Conservation (phyloP, 1,140 invertebrate genomes). For the Geopemphigus sp. region DNA sequence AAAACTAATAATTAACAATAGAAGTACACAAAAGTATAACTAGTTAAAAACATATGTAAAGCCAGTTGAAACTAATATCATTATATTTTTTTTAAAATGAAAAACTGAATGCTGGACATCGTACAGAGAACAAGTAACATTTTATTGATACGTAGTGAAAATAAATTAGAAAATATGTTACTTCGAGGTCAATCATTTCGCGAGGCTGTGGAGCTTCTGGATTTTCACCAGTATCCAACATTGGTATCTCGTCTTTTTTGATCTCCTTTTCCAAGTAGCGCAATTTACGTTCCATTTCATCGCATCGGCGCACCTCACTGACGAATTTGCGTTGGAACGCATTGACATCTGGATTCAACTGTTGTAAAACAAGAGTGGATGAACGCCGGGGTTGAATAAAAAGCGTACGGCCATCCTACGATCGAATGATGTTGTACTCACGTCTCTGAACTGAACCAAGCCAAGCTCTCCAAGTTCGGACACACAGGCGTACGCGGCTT, state of each 20-base stretch:
- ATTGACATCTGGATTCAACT: slow-evolving; percentile 92
- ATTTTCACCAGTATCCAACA: slow-evolving; percentile 95
- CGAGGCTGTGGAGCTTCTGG: slow-evolving; percentile 96
- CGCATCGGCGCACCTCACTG: slow-evolving; percentile 89
- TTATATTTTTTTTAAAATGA: no score
- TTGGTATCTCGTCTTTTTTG: slow-evolving; percentile 93
- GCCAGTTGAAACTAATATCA: no score
- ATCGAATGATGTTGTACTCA: no score
- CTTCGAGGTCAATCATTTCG: slow-evolving; percentile 99
- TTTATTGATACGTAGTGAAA: no score
- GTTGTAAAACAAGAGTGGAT: slow-evolving; percentile 15
- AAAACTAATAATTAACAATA: no score
- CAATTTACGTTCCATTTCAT: slow-evolving; percentile 94
- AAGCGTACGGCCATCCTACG: no score
- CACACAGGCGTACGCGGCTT: slow-evolving; percentile 90
- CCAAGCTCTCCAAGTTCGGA: slow-evolving; percentile 89
- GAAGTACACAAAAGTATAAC: no score
- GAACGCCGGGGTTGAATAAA: no score
- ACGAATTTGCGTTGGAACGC: slow-evolving; percentile 95
- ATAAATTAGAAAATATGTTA: slow-evolving; percentile 55
- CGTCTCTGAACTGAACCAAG: slow-evolving; percentile 89
- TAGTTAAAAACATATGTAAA: no score
- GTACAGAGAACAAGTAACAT: no score
- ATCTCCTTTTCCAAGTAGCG: slow-evolving; percentile 98
- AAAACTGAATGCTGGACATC: no score